These are phyloP conservation scores for Lophius piscatorius DNA, from an alignment of 2,113 vertebrate species.

Conservation along the genomic window DNA sequence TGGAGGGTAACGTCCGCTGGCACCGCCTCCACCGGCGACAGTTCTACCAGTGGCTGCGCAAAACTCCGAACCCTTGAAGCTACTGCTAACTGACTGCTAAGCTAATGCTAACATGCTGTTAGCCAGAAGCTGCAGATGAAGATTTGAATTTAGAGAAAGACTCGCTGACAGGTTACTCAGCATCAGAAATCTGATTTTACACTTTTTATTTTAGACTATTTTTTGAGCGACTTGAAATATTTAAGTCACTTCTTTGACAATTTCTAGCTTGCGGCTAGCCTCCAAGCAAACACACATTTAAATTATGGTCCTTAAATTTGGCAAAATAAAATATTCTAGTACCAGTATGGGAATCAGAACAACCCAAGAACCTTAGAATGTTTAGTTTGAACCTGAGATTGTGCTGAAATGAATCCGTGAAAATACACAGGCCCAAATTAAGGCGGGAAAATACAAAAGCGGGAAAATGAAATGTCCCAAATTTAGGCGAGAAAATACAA, in stretches of 20 bases:
- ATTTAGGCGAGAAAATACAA: too few species aligned
- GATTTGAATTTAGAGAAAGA: background rate
- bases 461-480: too few species aligned
- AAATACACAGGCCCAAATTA: too few species aligned
- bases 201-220: conserved; percentile 27
- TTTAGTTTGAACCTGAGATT: too few species aligned
- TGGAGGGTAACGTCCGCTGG: conserved; percentile 95
- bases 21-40: conserved; percentile 90
- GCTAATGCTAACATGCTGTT: conserved; percentile 18
- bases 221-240: conserved; percentile 2
- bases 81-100: conserved; percentile 37
- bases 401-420: too few species aligned
- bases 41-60: conserved; percentile 94
- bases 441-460: too few species aligned
- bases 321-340: too few species aligned
- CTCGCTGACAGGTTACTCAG: conserved; percentile 2
- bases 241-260: background rate
- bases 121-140: conserved; percentile 35
- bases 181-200: conserved; percentile 38
- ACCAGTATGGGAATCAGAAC: too few species aligned
- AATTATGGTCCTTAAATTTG: too few species aligned
- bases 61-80: conserved; percentile 76
- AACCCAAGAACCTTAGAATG: too few species aligned
- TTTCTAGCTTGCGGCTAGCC: background rate
- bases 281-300: too few species aligned